Evolutionary conservation across 2,797 vertebrate genomes (phyloP).

Genomic region (Urophycis tenuis): DNA sequence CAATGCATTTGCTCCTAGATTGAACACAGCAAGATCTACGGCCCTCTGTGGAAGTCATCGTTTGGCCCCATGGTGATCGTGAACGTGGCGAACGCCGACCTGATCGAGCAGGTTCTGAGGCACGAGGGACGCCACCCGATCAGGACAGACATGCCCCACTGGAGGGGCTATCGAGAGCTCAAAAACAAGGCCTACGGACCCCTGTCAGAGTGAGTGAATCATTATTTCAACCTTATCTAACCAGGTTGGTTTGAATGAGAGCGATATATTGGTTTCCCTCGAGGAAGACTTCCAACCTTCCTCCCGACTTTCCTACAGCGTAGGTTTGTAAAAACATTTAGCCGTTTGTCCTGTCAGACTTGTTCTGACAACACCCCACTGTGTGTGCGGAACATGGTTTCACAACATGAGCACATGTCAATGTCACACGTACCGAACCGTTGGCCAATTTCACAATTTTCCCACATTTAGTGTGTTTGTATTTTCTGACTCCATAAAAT

Average conservation of each 20-base stretch:
- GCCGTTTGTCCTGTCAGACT: slow-evolving; percentile 5
- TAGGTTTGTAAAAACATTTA: background rate
- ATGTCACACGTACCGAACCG: background rate
- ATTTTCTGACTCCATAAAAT: no score
- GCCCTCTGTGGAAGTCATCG: slow-evolving; percentile 71
- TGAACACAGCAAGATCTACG: slow-evolving; percentile 72
- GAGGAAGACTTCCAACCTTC: background rate
- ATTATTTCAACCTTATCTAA: background rate
- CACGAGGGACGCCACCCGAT: slow-evolving; percentile 71
- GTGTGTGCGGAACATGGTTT: background rate
- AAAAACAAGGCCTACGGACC: slow-evolving; percentile 72
- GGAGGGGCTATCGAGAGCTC: slow-evolving; percentile 71
- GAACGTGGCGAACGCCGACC: slow-evolving; percentile 70
- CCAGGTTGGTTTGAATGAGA: background rate
- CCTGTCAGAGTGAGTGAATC: slow-evolving; percentile 68
- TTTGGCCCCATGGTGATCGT: slow-evolving; percentile 69
- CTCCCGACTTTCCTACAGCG: background rate
- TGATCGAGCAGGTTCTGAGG: slow-evolving; percentile 74
- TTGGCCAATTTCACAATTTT: background rate
- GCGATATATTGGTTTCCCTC: background rate
- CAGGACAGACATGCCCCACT: slow-evolving; percentile 72
- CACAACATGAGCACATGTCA: background rate
- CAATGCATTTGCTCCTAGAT: slow-evolving; percentile 51
- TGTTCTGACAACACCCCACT: slow-evolving; percentile 5
- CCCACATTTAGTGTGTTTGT: background rate